phyloP scores from a whole-genome alignment of 2,888 invertebrate species.

The Campoletis raptor region DNA sequence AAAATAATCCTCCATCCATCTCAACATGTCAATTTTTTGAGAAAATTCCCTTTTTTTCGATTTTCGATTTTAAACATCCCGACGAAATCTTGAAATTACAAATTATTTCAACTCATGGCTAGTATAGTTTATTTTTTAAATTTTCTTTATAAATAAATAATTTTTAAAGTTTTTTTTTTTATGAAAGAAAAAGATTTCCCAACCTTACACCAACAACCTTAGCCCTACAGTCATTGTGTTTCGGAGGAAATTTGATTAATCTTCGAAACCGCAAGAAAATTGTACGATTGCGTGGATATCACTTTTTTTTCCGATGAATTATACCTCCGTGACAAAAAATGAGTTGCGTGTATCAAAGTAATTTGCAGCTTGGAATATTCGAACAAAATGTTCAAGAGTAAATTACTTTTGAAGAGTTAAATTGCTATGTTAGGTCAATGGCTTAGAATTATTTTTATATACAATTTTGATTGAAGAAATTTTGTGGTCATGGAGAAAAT shows the following conservation, averaged over 20 bases:
- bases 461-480: conserved; percentile 10
- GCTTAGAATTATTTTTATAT: neutral
- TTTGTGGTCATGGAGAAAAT: conserved; percentile 11
- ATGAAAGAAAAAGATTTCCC: neutral
- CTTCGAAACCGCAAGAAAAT: conserved; percentile 22
- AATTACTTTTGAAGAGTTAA: conserved; percentile 18
- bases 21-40: neutral
- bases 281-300: neutral
- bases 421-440: neutral
- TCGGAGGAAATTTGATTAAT: neutral
- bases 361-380: conserved; percentile 18
- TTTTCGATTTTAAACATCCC: too few relatives aligned
- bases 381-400: conserved; percentile 5
- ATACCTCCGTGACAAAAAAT: neutral
- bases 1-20: too few relatives aligned
- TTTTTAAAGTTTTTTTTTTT: too few relatives aligned
- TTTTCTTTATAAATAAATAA: too few relatives aligned
- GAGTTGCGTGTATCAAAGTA: neutral
- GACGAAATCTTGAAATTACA: too few relatives aligned
- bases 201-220: neutral
- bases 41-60: too few relatives aligned
- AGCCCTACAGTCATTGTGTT: neutral
- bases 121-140: too few relatives aligned
- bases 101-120: too few relatives aligned
- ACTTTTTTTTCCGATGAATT: neutral